A percentile compares a stretch with the other conserved stretches of the same genome.
These are phyloP conservation scores for Cylindroiulus punctatus DNA, from an alignment of 2,888 invertebrate species.

Conservation along the genomic window DNA sequence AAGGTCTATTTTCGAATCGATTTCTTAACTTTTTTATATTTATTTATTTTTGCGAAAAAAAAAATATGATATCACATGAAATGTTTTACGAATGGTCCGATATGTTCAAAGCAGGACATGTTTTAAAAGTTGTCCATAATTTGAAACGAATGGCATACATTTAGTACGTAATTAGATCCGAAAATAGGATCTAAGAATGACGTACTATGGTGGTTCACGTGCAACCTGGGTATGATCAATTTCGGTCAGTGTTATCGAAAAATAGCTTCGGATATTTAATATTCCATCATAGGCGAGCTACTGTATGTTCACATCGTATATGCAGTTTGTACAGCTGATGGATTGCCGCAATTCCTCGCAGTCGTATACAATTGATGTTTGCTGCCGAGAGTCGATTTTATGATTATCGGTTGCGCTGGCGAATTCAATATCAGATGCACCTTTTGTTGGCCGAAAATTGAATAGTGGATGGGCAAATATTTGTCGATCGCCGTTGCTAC, in stretches of 20 bases:
- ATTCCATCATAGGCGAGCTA: background rate
- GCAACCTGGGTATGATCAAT: background rate
- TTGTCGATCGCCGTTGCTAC: constrained; percentile 11
- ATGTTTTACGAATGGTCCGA: no score
- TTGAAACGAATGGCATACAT: no score
- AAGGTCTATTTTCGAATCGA: no score
- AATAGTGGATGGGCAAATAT: constrained; percentile 12
- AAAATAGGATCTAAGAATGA: no score
- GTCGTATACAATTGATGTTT: background rate
- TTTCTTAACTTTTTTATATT: no score
- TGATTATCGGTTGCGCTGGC: background rate
- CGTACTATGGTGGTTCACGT: no score
- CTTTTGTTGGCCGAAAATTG: constrained; percentile 12
- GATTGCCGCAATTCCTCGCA: background rate
- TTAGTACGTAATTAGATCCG: no score
- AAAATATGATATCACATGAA: no score
- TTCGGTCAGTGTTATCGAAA: background rate
- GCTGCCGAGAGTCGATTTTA: background rate
- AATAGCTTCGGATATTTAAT: background rate
- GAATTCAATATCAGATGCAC: constrained; percentile 4
- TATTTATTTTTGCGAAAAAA: no score
- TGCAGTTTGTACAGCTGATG: background rate
- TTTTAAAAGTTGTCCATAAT: no score
- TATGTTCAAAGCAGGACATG: no score
- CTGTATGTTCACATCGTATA: background rate